These are phyloP conservation scores for Calliphora vicina DNA, from an alignment of 1,140 invertebrate genomes.

Conservation along the genomic window DNA sequence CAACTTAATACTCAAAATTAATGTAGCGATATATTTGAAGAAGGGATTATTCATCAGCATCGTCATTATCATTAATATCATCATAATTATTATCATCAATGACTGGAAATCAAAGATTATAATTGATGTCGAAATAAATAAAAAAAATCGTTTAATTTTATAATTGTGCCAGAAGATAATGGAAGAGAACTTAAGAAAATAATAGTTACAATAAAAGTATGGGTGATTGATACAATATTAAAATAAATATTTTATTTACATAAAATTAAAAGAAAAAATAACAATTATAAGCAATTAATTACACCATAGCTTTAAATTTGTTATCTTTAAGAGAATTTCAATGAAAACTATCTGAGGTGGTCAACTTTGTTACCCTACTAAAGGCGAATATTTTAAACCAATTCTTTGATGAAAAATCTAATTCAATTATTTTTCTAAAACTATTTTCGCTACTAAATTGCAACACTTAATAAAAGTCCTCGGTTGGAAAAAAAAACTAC, in stretches of 20 bases:
- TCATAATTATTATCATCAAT: background rate
- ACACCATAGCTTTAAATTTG: too few relatives aligned
- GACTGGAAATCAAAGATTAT: background rate
- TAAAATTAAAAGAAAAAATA: background rate
- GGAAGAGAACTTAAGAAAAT: background rate
- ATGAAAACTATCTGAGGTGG: too few relatives aligned
- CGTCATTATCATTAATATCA: background rate
- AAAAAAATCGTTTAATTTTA: background rate
- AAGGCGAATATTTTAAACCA: too few relatives aligned
- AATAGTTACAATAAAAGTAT: too few relatives aligned
- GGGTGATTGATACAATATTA: background rate
- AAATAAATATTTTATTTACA: background rate
- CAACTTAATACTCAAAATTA: background rate
- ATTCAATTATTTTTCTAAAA: too few relatives aligned
- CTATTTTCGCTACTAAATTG: too few relatives aligned
- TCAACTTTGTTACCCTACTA: too few relatives aligned
- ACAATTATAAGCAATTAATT: too few relatives aligned
- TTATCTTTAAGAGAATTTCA: too few relatives aligned
- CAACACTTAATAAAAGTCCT: too few relatives aligned
- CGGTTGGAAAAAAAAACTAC: too few relatives aligned
- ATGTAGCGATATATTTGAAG: constrained; percentile 10
- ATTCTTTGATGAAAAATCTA: too few relatives aligned
- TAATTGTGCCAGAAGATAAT: background rate
- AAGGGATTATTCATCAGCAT: background rate
- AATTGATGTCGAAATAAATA: background rate